Percentiles rank a stretch among this genome's conserved stretches.
These are phyloP conservation scores for Anadara kagoshimensis DNA, from an alignment of 1,140 invertebrate genomes.

Conservation along the genomic window DNA sequence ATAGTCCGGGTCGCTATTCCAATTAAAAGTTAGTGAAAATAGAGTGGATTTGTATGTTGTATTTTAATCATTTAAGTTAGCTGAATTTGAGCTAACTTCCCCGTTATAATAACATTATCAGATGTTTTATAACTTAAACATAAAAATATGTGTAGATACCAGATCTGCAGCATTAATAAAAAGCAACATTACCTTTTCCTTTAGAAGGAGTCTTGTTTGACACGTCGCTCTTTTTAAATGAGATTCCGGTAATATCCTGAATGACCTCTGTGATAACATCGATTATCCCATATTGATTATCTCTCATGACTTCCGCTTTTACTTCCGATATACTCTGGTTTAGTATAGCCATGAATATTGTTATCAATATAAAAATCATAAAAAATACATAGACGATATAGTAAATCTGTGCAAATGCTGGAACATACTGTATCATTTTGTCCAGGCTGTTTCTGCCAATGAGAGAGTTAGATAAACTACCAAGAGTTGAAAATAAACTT, in stretches of 20 bases:
- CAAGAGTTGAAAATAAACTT: slow-evolving; percentile 46
- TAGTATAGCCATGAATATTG: slow-evolving; percentile 88
- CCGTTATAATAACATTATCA: too few species aligned
- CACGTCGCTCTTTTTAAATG: too few species aligned
- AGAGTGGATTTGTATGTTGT: too few species aligned
- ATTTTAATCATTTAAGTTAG: too few species aligned
- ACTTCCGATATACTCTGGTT: slow-evolving; percentile 78
- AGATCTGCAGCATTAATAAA: too few species aligned
- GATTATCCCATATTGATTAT: not conserved
- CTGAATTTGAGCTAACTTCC: too few species aligned
- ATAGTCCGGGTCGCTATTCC: too few species aligned
- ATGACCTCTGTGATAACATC: not conserved
- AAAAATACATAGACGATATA: slow-evolving; percentile 85
- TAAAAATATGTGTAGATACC: too few species aligned
- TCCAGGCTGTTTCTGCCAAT: slow-evolving; percentile 85
- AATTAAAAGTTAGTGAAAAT: too few species aligned
- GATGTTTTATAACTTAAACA: too few species aligned
- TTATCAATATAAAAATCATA: slow-evolving; percentile 85
- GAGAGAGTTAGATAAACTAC: slow-evolving; percentile 72
- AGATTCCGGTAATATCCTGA: not conserved
- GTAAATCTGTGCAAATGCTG: slow-evolving; percentile 83
- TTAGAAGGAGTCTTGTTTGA: too few species aligned
- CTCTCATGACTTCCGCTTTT: not conserved
- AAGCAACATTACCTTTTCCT: too few species aligned
- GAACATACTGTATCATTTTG: slow-evolving; percentile 80